A percentile compares a stretch with the other conserved stretches of the same genome.
Evolutionary conservation across 2,888 invertebrate genomes (phyloP).

Genomic region (Hirtodrosophila alboralis): DNA sequence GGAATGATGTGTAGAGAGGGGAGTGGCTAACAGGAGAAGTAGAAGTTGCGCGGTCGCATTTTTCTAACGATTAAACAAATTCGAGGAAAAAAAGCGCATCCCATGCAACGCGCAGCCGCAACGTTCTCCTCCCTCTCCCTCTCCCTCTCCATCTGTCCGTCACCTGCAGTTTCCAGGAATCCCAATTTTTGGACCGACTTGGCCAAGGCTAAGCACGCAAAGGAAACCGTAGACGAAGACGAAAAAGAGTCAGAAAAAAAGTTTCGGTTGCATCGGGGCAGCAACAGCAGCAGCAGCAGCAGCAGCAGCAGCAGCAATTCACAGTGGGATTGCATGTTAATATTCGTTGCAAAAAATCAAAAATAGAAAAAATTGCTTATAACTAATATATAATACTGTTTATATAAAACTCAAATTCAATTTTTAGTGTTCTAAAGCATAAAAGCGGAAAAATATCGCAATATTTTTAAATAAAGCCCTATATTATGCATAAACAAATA

Average conservation of each 20-base stretch:
- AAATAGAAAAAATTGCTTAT: too few species aligned
- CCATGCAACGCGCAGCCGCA: conserved; percentile 73
- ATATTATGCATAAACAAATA: too few species aligned
- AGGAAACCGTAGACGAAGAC: conserved; percentile 34
- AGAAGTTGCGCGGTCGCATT: conserved; percentile 69
- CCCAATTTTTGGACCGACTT: conserved; percentile 39
- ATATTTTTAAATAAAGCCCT: too few species aligned
- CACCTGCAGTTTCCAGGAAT: conserved; percentile 83
- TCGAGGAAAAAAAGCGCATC: conserved; percentile 83
- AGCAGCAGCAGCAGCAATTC: conserved; percentile 3
- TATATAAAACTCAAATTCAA: too few species aligned
- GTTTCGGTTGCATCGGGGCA: conserved; percentile 56
- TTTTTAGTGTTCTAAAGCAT: too few species aligned
- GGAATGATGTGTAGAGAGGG: not conserved
- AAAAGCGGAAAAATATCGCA: too few species aligned
- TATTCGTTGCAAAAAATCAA: too few species aligned
- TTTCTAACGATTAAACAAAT: conserved; percentile 84
- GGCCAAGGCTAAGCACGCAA: conserved; percentile 39
- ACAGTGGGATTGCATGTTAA: not conserved
- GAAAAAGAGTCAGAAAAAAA: conserved; percentile 19
- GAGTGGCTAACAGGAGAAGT: conserved; percentile 1
- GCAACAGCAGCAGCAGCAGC: conserved; percentile 11
- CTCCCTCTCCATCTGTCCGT: conserved; percentile 47
- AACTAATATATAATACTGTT: too few species aligned
- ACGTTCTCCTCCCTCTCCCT: conserved; percentile 15